Conservation (phyloP, 2,797 vertebrate genomes). For the Amazona finschi region DNA sequence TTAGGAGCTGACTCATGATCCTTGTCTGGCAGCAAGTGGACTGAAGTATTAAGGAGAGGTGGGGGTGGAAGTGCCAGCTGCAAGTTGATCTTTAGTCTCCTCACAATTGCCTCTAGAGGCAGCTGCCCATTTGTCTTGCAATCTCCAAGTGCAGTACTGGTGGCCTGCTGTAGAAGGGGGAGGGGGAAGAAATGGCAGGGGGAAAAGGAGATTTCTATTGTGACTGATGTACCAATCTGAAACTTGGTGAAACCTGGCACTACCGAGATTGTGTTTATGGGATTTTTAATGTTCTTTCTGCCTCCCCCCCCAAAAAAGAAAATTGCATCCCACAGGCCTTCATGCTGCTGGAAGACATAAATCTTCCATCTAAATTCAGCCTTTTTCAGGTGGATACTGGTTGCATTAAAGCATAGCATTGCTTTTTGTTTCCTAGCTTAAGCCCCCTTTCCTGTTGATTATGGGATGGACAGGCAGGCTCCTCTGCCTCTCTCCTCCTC, state of each 20-base stretch:
- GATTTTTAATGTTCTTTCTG: not conserved
- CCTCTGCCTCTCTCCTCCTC: not conserved
- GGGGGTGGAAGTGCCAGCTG: constrained; percentile 45
- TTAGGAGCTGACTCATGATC: constrained; percentile 56
- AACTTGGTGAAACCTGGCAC: constrained; percentile 8
- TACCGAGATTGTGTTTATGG: not conserved
- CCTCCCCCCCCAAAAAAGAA: too few species aligned
- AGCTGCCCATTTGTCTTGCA: constrained; percentile 56
- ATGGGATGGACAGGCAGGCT: not conserved
- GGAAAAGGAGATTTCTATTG: not conserved
- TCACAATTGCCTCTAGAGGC: constrained; percentile 57
- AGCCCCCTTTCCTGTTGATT: not conserved
- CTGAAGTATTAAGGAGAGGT: constrained; percentile 47
- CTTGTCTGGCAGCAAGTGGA: constrained; percentile 37
- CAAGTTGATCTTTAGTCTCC: constrained; percentile 58
- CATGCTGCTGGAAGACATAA: not conserved
- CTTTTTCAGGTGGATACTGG: not conserved
- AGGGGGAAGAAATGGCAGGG: not conserved
- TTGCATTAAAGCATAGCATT: not conserved
- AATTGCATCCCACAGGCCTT: not conserved
- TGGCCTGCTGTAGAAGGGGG: not conserved
- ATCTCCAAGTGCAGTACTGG: not conserved
- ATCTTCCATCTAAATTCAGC: not conserved
- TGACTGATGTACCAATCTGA: constrained; percentile 6
- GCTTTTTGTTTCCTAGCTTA: not conserved